Percentiles rank a stretch among this genome's conserved stretches.
These are phyloP conservation scores for Andrena trimmerana DNA, from an alignment of 2,888 invertebrate genomes.

Conservation along the genomic window DNA sequence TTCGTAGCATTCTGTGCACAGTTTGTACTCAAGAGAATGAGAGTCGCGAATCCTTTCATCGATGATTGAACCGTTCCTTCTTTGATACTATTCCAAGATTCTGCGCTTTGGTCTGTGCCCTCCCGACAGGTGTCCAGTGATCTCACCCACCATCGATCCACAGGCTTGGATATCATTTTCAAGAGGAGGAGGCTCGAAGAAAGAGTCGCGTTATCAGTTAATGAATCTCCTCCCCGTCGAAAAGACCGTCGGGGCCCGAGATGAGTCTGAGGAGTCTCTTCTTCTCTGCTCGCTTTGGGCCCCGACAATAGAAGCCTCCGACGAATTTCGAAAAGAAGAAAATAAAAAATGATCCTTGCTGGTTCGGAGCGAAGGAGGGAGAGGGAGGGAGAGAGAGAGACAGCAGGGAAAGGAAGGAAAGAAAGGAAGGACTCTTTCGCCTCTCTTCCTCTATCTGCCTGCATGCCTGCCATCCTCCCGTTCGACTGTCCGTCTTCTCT, in stretches of 20 bases:
- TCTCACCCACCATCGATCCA: constrained; percentile 18
- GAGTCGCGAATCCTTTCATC: not conserved
- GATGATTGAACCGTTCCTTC: not conserved
- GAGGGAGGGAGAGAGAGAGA: constrained; percentile 21
- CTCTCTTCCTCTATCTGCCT: constrained; percentile 36
- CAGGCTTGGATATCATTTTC: constrained; percentile 69
- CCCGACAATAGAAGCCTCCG: constrained; percentile 78
- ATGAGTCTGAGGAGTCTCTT: constrained; percentile 37
- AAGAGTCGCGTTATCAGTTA: constrained; percentile 79
- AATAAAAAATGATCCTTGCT: constrained; percentile 77
- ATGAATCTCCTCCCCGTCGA: constrained; percentile 78
- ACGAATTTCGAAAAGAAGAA: constrained; percentile 79
- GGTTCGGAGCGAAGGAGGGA: not conserved
- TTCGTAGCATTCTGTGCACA: not conserved
- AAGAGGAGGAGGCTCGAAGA: constrained; percentile 63
- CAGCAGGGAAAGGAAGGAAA: constrained; percentile 36
- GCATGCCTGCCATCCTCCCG: constrained; percentile 67
- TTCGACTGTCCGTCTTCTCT: constrained; percentile 79
- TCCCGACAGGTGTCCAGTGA: constrained; percentile 66
- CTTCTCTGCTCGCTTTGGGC: constrained; percentile 26
- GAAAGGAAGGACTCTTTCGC: constrained; percentile 23
- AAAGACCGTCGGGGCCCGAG: constrained; percentile 50
- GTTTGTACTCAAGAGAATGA: not conserved
- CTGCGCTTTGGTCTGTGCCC: not conserved
- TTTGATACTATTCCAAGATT: constrained; percentile 9